Base-by-base conservation (phyloP, 2,113 vertebrate genomes). In the Phyllostomus discolor region DNA sequence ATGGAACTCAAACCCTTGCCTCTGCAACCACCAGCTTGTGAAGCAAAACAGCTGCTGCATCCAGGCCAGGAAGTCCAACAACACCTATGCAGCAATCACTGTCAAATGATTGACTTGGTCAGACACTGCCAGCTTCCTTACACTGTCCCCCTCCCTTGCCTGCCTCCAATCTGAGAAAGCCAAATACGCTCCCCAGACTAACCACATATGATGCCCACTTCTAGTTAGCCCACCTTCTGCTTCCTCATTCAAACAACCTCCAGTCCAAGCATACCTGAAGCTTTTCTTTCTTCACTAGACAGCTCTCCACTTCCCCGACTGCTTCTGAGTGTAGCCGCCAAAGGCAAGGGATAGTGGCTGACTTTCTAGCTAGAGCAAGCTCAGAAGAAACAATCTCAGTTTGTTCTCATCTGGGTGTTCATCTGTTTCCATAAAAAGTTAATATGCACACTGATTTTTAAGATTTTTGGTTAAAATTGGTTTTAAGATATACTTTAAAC, bases 91-190 rank as follows among this genome's bases (percentile, higher is more conserved):
- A 81, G 12, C 8, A 38, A 16, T 75, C 43, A 43, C 24, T 28
- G 0, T 19, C 22, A 31, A 80, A 38, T n/a, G 16, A 59, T 1
- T 43, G 52, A 31, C 28, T 62, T 72, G 1, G 22, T 16, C 38
- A 12, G 54, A 67, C 19, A 72, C 66, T 57, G 78, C 9, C 43
- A 67, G 24, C 35, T 82, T 22, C 10, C 7, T 7, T 35, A 10
- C n/a, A 4, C 5, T 41, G 2, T 10, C 6, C 7, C 38, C 0
- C 2, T 48, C 0, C 11, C 26, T 46, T 89, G 26, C 50, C 7
- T n/a, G 11, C 1, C 19, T 85, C 62, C 22, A 78, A 24, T 2
- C 31, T 35, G 28, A 35, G 31, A 48, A 84, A 69, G 48, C 10
- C 38, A 76, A 20, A 46, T 35, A 22, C 1, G 0, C 22, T 92